Base-by-base conservation (phyloP, 2,113 vertebrate species). In the Aramus guarauna region DNA sequence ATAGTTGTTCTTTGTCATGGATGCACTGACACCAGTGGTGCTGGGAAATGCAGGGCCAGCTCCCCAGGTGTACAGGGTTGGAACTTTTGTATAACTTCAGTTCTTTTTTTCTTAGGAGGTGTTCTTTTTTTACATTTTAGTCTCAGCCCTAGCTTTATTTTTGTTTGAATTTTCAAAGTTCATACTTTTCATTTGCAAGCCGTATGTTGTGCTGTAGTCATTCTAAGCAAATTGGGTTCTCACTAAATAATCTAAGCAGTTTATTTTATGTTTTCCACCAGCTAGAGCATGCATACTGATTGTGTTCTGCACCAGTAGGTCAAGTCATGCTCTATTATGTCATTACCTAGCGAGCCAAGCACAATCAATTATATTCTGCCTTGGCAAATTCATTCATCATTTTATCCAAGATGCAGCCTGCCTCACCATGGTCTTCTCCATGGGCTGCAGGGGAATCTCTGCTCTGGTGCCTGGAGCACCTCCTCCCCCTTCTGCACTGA, bases 191-290 rank as follows among this genome's bases (percentile, higher is more conserved):
- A 47, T 94, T 91, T 88, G 60, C 45, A 86, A 94, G 64, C 73
- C 15, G 12, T 85, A 10, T 89, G 45, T 68, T 89, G 91, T 91
- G 66, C 47, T 91, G 68, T 88, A 75, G 62, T 85, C 62, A 47
- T 88, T 94, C 14, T 47, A 80, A 96, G 45, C 53, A 96, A 94
- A 95, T 78, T 92, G 73, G 22, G 39, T 85, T 95, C 92, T 93
- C 74, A 32, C 88, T 94, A 91, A 96, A 73, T 92, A 94, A 94
- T 95, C 79, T 96, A 62, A 94, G 24, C 74, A 84, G 32, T 90
- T 92, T 97, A 64, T 92, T 94, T 96, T 84, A 68, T 87, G 83
- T 89, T 96, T 75, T 91, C 56, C 75, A 63, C 79, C 74, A 67
- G 48, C 41, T 81, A 52, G 39, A 83, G 43, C 68, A 50, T 55